Conservation (phyloP, 1,140 invertebrate genomes). For the Lepidurus arcticus region DNA sequence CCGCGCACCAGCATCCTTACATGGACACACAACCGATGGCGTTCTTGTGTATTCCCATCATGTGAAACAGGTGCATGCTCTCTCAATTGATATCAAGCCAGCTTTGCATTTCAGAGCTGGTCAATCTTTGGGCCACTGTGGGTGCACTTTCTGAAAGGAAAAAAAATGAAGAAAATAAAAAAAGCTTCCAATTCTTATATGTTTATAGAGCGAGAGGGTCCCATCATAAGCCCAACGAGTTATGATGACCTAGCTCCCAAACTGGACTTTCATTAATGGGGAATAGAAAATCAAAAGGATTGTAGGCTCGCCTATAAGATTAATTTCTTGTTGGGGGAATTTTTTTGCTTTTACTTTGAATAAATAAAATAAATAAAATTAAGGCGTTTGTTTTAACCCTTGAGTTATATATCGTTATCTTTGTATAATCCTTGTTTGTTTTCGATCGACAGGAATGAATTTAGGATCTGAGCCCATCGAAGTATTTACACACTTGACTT, state of each 20-base stretch:
- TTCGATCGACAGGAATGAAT: neutral
- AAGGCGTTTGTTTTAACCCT: neutral
- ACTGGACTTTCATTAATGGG: neutral
- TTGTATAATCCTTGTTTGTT: neutral
- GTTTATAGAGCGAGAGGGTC: too few species aligned
- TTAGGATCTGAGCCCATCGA: neutral
- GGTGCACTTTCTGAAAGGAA: neutral
- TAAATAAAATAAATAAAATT: neutral
- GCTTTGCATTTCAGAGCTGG: neutral
- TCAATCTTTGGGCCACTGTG: neutral
- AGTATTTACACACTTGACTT: too few species aligned
- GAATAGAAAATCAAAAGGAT: neutral
- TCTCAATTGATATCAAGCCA: constrained; percentile 22
- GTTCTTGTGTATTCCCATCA: constrained; percentile 3
- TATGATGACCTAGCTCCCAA: constrained; percentile 17
- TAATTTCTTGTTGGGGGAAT: neutral
- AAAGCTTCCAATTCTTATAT: too few species aligned
- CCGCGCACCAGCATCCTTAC: neutral
- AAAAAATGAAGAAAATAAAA: neutral
- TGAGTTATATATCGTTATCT: neutral
- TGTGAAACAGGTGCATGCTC: constrained; percentile 7
- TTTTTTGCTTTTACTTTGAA: neutral
- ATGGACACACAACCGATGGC: neutral
- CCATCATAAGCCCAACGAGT: neutral
- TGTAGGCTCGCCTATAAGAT: neutral